A percentile compares a stretch with the other conserved stretches of the same genome.
Conservation (phyloP, 2,113 vertebrate genomes). For the Notothenia coriiceps region DNA sequence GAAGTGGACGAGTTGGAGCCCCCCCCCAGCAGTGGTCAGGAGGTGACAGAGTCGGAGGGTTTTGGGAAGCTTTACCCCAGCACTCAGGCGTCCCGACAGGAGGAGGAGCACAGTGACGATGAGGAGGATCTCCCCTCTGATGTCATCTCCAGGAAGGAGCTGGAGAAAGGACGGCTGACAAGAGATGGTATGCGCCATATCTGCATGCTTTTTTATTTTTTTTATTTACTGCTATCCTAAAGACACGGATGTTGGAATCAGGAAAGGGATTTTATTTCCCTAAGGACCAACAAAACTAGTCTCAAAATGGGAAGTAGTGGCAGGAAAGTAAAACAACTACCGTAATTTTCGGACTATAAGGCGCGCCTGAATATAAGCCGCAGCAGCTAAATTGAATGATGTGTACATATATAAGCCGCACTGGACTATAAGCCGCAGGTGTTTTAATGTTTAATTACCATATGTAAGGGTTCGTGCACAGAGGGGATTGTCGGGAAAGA, state of each 20-base stretch:
- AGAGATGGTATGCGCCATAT: constrained; percentile 86
- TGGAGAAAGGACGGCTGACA: constrained; percentile 92
- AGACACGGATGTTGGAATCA: background rate
- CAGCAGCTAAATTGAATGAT: no score
- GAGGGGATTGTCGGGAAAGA: no score
- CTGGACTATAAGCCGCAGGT: no score
- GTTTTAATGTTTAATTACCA: no score
- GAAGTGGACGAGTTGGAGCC: constrained; percentile 40
- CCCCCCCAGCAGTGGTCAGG: constrained; percentile 66
- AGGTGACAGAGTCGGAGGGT: constrained; percentile 77
- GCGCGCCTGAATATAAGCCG: no score
- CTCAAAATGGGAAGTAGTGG: background rate
- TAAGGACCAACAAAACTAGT: background rate
- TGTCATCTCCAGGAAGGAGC: constrained; percentile 92
- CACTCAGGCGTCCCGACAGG: constrained; percentile 79
- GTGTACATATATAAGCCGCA: no score
- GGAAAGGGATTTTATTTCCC: background rate
- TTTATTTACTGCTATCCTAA: background rate
- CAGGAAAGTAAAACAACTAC: background rate
- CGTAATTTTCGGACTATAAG: no score
- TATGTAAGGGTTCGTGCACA: no score
- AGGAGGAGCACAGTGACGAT: constrained; percentile 86
- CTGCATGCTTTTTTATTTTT: background rate
- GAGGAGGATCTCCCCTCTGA: constrained; percentile 89
- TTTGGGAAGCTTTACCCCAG: constrained; percentile 96